Conservation (phyloP, 2,113 vertebrate genomes). For the Hyla sarda region DNA sequence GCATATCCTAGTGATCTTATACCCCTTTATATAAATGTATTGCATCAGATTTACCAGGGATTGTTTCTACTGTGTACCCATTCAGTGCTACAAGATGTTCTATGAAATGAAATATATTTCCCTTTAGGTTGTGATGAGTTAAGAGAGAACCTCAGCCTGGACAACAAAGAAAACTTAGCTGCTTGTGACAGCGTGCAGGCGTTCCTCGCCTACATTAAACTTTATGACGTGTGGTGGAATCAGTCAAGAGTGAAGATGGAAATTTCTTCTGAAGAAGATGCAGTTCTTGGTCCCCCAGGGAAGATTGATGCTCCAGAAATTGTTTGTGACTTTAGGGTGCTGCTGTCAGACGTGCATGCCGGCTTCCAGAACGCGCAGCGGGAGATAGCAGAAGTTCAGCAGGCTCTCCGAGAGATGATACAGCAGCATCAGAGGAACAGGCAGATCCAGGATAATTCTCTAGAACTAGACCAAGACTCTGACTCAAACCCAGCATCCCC, state of each 20-base stretch:
- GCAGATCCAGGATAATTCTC: constrained; percentile 57
- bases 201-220: constrained; percentile 77
- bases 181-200: constrained; percentile 81
- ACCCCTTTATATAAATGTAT: too few species aligned
- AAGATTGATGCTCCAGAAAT: neutral
- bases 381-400: constrained; percentile 77
- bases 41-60: too few species aligned
- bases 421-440: constrained; percentile 78
- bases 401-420: constrained; percentile 80
- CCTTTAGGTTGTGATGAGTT: constrained; percentile 72
- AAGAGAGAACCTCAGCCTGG: constrained; percentile 65
- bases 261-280: neutral
- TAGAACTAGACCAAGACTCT: constrained; percentile 61
- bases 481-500: constrained; percentile 53
- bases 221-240: constrained; percentile 90
- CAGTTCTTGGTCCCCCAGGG: neutral
- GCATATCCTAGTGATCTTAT: too few species aligned
- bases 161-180: constrained; percentile 62
- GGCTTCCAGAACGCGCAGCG: constrained; percentile 78
- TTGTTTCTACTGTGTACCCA: too few species aligned
- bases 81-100: neutral
- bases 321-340: constrained; percentile 64
- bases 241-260: constrained; percentile 27
- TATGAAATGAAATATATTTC: neutral
- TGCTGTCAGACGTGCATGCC: constrained; percentile 84